phyloP scores from a whole-genome alignment of 2,888 invertebrate species.

The Yponomeuta malinellus region DNA sequence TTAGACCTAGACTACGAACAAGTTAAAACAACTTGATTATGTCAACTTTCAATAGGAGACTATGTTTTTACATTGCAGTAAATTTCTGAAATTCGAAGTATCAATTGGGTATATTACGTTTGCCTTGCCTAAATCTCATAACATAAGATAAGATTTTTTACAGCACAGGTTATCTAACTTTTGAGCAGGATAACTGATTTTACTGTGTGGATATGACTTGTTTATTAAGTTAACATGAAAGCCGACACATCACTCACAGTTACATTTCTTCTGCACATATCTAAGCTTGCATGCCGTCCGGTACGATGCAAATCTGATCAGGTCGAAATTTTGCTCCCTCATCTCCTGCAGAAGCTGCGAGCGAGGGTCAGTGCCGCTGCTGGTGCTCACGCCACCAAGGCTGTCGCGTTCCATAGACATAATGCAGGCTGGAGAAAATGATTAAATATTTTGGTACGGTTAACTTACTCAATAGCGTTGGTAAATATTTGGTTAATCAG shows the following conservation, averaged over 20 bases:
- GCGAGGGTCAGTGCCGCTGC: constrained; percentile 75
- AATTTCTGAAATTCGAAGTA: too few species aligned
- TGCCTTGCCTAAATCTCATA: too few species aligned
- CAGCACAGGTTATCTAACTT: too few species aligned
- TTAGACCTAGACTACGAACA: too few species aligned
- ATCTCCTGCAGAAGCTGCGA: constrained; percentile 89
- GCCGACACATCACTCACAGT: constrained; percentile 80
- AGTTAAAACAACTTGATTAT: too few species aligned
- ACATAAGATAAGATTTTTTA: too few species aligned
- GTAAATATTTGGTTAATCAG: constrained; percentile 11
- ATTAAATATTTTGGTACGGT: neutral
- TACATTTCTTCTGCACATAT: constrained; percentile 98
- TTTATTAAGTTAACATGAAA: neutral
- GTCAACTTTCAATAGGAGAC: too few species aligned
- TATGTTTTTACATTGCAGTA: too few species aligned
- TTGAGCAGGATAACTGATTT: too few species aligned
- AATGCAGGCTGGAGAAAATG: constrained; percentile 23
- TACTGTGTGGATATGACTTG: too few species aligned
- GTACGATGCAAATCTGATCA: constrained; percentile 98
- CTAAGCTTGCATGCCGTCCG: constrained; percentile 97
- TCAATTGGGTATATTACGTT: too few species aligned
- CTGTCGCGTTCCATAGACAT: constrained; percentile 65
- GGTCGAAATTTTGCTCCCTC: constrained; percentile 94
- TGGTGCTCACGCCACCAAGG: constrained; percentile 28
- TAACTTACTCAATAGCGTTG: neutral